A percentile compares a stretch with the other conserved stretches of the same genome.
Conservation (phyloP, 2,888 invertebrate genomes). For the Arrhopalites spinosus region DNA sequence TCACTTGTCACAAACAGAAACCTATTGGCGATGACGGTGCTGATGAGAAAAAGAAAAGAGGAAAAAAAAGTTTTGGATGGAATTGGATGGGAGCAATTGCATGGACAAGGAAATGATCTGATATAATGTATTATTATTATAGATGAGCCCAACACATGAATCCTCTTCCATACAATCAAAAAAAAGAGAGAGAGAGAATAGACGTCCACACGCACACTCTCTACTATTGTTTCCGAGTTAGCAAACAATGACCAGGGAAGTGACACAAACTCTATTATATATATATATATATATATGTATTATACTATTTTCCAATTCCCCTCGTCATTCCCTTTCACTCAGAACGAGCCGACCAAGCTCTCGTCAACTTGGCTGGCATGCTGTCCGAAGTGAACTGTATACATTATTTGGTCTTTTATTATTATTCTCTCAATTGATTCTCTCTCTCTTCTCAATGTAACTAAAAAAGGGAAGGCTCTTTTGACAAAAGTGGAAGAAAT, state of each 20-base stretch:
- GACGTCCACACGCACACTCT: background rate
- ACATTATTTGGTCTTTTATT: background rate
- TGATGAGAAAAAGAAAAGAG: background rate
- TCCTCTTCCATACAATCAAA: background rate
- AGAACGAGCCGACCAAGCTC: background rate
- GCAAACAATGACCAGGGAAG: slow-evolving; percentile 39
- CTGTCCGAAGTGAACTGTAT: background rate
- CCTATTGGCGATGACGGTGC: background rate
- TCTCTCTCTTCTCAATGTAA: no score
- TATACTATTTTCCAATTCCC: background rate
- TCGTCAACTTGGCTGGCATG: background rate
- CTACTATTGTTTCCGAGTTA: slow-evolving; percentile 23
- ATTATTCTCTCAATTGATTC: background rate
- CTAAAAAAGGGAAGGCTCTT: no score
- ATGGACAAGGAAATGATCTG: slow-evolving; percentile 13
- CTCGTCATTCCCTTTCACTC: background rate
- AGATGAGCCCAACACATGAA: no score
- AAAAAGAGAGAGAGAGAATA: background rate
- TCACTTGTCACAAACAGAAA: no score
- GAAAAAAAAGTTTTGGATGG: background rate
- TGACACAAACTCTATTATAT: slow-evolving; percentile 25
- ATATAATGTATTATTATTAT: background rate
- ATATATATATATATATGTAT: no score
- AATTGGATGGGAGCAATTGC: background rate
- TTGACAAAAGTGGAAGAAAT: no score